Percentiles rank a stretch among this genome's conserved stretches.
These are phyloP conservation scores for Diplolepis rosae DNA, from an alignment of 2,888 invertebrate species.

Conservation along the genomic window DNA sequence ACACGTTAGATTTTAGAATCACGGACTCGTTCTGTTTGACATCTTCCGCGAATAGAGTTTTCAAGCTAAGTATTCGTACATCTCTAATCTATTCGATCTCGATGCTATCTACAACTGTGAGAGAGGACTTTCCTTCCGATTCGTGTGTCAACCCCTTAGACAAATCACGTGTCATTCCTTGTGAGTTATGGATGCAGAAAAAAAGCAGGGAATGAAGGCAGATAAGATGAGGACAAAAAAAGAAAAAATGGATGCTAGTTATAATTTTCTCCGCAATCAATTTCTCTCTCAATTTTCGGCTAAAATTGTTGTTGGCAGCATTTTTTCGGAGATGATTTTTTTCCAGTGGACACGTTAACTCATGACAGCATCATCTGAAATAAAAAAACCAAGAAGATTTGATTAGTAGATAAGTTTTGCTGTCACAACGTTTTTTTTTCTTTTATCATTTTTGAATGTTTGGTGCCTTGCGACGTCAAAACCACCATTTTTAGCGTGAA, in stretches of 20 bases:
- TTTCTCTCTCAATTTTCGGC: not conserved
- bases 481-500: too few species aligned
- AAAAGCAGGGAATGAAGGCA: not conserved
- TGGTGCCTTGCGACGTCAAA: too few species aligned
- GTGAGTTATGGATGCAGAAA: slow-evolving; percentile 14
- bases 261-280: not conserved
- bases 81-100: not conserved
- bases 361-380: too few species aligned
- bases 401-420: too few species aligned
- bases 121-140: not conserved
- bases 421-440: too few species aligned
- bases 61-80: not conserved
- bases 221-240: not conserved
- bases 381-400: too few species aligned
- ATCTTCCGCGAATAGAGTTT: not conserved
- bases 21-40: not conserved
- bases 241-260: too few species aligned
- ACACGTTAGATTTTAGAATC: not conserved
- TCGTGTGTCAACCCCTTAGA: not conserved
- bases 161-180: slow-evolving; percentile 8
- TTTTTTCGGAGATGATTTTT: too few species aligned
- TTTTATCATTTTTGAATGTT: too few species aligned
- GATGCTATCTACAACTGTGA: not conserved
- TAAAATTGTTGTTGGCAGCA: too few species aligned
- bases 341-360: too few species aligned